Conservation (phyloP, 2,888 invertebrate species). For the Arctia plantaginis region DNA sequence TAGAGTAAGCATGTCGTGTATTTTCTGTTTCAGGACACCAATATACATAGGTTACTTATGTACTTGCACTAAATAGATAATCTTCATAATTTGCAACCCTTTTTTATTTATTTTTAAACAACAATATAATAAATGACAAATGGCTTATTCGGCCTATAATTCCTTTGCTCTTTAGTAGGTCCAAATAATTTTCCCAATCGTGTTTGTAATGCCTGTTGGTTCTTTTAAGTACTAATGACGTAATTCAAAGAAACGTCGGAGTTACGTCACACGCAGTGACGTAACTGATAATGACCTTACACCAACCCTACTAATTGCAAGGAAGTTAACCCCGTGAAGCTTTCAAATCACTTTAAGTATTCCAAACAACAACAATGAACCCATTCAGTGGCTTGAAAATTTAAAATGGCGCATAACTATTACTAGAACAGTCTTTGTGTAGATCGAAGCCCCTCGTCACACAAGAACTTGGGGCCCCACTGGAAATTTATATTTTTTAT, state of each 20-base stretch:
- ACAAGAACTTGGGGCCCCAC: not conserved
- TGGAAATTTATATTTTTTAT: not conserved
- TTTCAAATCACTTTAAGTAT: slow-evolving; percentile 29
- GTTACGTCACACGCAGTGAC: slow-evolving; percentile 40
- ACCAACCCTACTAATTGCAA: slow-evolving; percentile 15
- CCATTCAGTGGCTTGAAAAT: slow-evolving; percentile 24
- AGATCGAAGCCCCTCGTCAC: not conserved
- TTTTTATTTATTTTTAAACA: not conserved
- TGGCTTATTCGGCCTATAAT: not conserved
- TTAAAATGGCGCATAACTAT: slow-evolving; percentile 18
- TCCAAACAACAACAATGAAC: slow-evolving; percentile 32
- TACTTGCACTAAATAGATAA: not conserved
- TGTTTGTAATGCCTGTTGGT: not conserved
- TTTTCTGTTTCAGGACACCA: not conserved
- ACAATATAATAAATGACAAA: not conserved
- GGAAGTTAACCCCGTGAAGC: slow-evolving; percentile 28
- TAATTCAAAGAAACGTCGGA: slow-evolving; percentile 38
- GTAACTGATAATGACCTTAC: slow-evolving; percentile 50
- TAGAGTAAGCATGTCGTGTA: not conserved
- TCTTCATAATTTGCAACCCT: not conserved
- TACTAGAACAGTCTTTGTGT: not conserved
- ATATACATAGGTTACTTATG: not conserved
- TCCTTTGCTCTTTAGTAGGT: not conserved
- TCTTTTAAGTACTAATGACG: slow-evolving; percentile 11
- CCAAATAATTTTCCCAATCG: not conserved